phyloP scores from a whole-genome alignment of 2,888 invertebrate species.

The Lypha dubia region DNA sequence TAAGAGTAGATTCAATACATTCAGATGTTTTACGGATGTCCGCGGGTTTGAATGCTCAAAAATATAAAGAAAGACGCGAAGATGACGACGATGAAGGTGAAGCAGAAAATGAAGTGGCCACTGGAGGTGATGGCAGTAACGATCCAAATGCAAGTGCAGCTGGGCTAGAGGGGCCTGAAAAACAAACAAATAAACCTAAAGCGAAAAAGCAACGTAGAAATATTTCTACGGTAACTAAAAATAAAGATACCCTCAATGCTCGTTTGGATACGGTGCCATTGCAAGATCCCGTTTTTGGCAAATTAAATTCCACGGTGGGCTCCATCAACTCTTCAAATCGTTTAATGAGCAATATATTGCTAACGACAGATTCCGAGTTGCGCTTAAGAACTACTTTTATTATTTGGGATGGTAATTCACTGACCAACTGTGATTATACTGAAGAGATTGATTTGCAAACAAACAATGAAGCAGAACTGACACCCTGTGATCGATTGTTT shows the following conservation, averaged over 20 bases:
- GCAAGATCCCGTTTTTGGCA: slow-evolving; percentile 86
- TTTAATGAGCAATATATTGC: slow-evolving; percentile 86
- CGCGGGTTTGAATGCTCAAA: slow-evolving; percentile 84
- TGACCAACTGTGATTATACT: slow-evolving; percentile 75
- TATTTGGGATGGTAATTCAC: slow-evolving; percentile 77
- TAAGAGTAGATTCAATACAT: slow-evolving; percentile 93
- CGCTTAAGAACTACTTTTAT: slow-evolving; percentile 79
- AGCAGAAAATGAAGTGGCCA: slow-evolving; percentile 73
- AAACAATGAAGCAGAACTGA: slow-evolving; percentile 61
- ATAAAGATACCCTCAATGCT: slow-evolving; percentile 82
- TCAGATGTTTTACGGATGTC: slow-evolving; percentile 91
- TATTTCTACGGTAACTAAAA: slow-evolving; percentile 82
- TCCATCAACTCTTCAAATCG: slow-evolving; percentile 86
- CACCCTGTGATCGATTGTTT: slow-evolving; percentile 75
- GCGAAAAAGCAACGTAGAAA: slow-evolving; percentile 77
- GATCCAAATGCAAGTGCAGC: slow-evolving; percentile 74
- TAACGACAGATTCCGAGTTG: slow-evolving; percentile 84
- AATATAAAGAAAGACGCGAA: slow-evolving; percentile 75
- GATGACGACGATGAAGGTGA: slow-evolving; percentile 74
- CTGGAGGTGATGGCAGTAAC: slow-evolving; percentile 74
- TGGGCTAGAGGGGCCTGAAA: slow-evolving; percentile 66
- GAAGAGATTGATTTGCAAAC: slow-evolving; percentile 69
- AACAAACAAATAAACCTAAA: slow-evolving; percentile 73
- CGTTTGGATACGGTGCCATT: slow-evolving; percentile 82
- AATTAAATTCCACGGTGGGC: slow-evolving; percentile 85